Evolutionary conservation across 2,797 vertebrate genomes (phyloP).

Genomic region (Amazona ochrocephala): DNA sequence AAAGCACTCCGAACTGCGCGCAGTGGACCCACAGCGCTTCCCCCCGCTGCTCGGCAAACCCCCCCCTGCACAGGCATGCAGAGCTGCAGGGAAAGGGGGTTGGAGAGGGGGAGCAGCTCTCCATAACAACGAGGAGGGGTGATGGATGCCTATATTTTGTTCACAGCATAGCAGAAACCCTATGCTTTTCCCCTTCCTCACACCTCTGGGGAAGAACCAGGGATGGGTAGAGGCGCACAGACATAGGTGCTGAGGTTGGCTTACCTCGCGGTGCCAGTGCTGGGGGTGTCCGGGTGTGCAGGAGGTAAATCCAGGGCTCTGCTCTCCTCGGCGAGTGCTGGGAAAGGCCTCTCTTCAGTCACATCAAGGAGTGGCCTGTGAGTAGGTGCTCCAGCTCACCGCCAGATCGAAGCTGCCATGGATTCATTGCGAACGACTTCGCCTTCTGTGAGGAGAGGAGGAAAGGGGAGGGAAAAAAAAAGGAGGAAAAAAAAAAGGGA

Average conservation of each 20-base stretch:
- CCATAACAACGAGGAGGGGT: rapidly evolving
- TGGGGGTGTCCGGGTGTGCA: neutral
- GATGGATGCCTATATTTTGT: neutral
- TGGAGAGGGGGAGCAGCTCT: neutral
- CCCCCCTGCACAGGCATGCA: neutral
- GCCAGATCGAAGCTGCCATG: conserved; percentile 51
- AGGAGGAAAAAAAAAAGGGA: neutral
- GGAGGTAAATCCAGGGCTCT: conserved; percentile 58
- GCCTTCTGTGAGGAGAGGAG: conserved; percentile 71
- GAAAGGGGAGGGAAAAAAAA: conserved; percentile 56
- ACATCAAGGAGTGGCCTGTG: conserved; percentile 60
- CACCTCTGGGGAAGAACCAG: neutral
- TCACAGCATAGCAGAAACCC: neutral
- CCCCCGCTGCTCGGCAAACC: neutral
- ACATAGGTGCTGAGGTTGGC: neutral
- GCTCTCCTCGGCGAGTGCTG: neutral
- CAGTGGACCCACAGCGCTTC: neutral
- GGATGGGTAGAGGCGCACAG: neutral
- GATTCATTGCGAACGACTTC: conserved; percentile 75
- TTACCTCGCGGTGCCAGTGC: conserved; percentile 51
- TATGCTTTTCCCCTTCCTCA: neutral
- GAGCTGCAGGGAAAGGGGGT: neutral
- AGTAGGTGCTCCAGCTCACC: conserved; percentile 67
- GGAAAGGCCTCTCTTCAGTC: conserved; percentile 57
- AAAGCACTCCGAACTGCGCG: neutral